These are phyloP conservation scores for Gryon sp. DNA, from an alignment of 1,140 invertebrate genomes.

Conservation along the genomic window DNA sequence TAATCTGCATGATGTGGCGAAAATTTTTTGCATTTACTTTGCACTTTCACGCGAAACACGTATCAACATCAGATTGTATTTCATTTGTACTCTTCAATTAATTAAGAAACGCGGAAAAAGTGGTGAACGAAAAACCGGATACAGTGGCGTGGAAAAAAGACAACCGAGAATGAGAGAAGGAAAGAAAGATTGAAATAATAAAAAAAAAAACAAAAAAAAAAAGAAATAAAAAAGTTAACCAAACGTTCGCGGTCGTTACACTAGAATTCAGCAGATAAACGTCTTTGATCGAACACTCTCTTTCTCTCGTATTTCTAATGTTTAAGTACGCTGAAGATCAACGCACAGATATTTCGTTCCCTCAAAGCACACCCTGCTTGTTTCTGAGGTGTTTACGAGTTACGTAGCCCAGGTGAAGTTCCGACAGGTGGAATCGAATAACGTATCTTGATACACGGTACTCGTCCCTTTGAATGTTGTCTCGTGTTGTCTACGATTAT, in stretches of 20 bases:
- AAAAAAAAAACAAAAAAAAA: too few relatives aligned
- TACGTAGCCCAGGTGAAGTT: constrained; percentile 58
- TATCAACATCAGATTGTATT: constrained; percentile 29
- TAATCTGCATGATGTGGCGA: constrained; percentile 36
- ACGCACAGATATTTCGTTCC: constrained; percentile 45
- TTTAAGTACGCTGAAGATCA: constrained; percentile 39
- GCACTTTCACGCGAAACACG: constrained; percentile 9
- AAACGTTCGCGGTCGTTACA: constrained; percentile 26
- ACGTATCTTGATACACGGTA: constrained; percentile 51
- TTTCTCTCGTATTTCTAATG: constrained; percentile 51
- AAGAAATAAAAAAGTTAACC: constrained; percentile 16
- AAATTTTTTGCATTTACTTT: constrained; percentile 1
- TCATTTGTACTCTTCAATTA: constrained; percentile 48
- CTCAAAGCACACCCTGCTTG: constrained; percentile 48
- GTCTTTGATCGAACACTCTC: constrained; percentile 38
- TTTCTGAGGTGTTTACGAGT: constrained; percentile 59
- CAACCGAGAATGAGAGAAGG: too few relatives aligned
- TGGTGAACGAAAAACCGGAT: constrained; percentile 20
- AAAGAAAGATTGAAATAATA: too few relatives aligned
- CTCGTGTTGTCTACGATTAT: constrained; percentile 51
- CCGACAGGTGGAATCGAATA: constrained; percentile 61
- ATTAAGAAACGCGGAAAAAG: constrained; percentile 38
- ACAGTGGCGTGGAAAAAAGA: neutral
- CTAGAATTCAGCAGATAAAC: constrained; percentile 34
- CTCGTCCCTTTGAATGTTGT: constrained; percentile 52